Base-by-base conservation (phyloP, 2,113 vertebrate genomes). In the Desmodus rotundus region DNA sequence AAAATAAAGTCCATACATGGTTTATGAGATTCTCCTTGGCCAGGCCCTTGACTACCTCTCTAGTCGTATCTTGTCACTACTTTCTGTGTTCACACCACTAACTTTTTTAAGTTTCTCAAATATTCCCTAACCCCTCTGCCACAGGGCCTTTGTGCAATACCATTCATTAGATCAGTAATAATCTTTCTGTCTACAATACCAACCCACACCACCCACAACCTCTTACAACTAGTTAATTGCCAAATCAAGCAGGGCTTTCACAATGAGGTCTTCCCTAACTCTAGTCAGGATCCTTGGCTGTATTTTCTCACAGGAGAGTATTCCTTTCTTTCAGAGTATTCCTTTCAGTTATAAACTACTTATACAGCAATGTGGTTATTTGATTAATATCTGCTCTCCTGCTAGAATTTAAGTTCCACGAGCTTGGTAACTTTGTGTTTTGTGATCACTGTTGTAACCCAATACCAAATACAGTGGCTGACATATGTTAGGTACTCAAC, bases 391-490 rank as follows among this genome's bases (percentile, higher is more conserved):
- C 45, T 90, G 9, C 13, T 92, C 45, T 70, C 38, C n/a, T 58
- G 47, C 26, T 83, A 92, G 87, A 95, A 97, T 94, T 77, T 63
- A 88, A 88, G 91, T 92, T 87, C 24, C 47, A 94, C 31, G 11
- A 70, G 22, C 52, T 31, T 56, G 89, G 38, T 61, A 82, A 94
- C 36, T 89, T 22, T 94, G 22, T 77, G 41, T 83, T 86, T 54
- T 88, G 20, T 70, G 80, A 41, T 89, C 67, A 83, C 26, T 84
- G 47, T 47, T 97, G 24, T 81, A 91, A 88, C 28, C 65, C 41
- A 93, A 54, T 80, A 87, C 26, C 43, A 93, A 87, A 88, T 38
- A 67, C 2, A 77, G 17, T 94, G n/a, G 52, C 65, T 95, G 43
- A 87, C 63, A 87, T 26, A 52, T 1, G 92, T 65, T 33, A 94